Evolutionary conservation across 2,888 invertebrate species (phyloP).

Genomic region (Maniola hyperantus): DNA sequence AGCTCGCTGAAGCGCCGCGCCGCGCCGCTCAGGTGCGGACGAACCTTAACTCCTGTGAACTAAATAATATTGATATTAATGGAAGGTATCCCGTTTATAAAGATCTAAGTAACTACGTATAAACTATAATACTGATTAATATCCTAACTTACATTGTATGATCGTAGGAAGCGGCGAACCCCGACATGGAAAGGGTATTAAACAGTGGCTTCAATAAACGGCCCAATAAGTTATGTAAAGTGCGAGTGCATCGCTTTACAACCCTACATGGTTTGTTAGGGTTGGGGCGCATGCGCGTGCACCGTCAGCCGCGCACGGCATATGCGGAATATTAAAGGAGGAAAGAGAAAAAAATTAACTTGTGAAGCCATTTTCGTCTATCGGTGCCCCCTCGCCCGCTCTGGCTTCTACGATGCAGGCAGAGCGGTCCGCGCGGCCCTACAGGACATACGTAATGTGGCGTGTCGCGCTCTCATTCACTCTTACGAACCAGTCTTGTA

Average conservation of each 20-base stretch:
- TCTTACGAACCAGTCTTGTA: constrained; percentile 59
- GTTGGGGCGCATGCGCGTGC: constrained; percentile 78
- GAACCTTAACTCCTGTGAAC: too few relatives aligned
- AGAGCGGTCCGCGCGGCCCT: constrained; percentile 71
- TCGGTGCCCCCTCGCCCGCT: constrained; percentile 75
- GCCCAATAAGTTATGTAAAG: constrained; percentile 81
- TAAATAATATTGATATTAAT: constrained; percentile 63
- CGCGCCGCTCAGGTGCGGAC: too few relatives aligned
- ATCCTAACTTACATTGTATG: constrained; percentile 55
- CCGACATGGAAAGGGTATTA: constrained; percentile 78
- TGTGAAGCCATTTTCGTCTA: constrained; percentile 83
- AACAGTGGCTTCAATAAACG: constrained; percentile 78
- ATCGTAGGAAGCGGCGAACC: constrained; percentile 71
- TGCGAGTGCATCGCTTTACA: constrained; percentile 80
- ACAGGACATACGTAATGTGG: constrained; percentile 56
- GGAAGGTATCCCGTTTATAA: constrained; percentile 53
- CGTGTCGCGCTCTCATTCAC: constrained; percentile 39
- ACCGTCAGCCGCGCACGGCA: constrained; percentile 75
- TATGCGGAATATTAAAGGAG: constrained; percentile 83
- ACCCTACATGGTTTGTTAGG: constrained; percentile 67
- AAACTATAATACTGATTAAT: constrained; percentile 74
- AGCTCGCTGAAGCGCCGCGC: too few relatives aligned
- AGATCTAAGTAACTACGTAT: constrained; percentile 62
- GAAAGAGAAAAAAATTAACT: constrained; percentile 83
- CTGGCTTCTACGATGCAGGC: constrained; percentile 68